Conservation (phyloP, 2,797 vertebrate genomes). For the Chaunax sp. region DNA sequence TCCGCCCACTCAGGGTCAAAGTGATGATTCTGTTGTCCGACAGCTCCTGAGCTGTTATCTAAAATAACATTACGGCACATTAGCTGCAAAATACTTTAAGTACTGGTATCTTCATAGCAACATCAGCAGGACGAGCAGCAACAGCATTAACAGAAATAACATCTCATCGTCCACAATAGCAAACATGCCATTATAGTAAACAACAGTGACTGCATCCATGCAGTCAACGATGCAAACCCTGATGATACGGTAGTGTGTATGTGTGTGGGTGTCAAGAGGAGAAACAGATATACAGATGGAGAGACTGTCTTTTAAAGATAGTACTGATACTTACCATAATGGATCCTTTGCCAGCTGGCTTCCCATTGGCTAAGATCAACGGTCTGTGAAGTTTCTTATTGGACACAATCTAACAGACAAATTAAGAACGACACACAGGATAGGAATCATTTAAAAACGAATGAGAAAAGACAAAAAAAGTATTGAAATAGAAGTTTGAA, state of each 20-base stretch:
- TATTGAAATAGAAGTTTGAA: not conserved
- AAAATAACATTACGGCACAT: conserved; percentile 59
- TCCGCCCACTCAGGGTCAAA: conserved; percentile 93
- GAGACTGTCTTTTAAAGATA: not conserved
- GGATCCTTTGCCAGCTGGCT: conserved; percentile 95
- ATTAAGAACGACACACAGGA: not conserved
- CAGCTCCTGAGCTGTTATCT: conserved; percentile 97
- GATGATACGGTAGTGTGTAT: not conserved
- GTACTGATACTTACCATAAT: conserved; percentile 85
- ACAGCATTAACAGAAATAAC: not conserved
- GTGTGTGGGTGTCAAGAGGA: conserved; percentile 4
- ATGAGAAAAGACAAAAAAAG: not conserved
- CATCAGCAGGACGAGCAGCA: conserved; percentile 7
- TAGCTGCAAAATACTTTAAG: conserved; percentile 7
- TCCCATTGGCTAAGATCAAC: conserved; percentile 92
- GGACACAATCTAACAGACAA: conserved; percentile 14
- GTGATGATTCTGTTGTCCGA: conserved; percentile 98
- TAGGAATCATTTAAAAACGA: not conserved
- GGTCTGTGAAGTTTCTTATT: conserved; percentile 58
- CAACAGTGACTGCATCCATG: not conserved
- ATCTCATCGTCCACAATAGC: not conserved
- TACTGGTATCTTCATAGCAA: conserved; percentile 10
- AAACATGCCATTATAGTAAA: conserved; percentile 9
- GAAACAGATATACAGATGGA: conserved; percentile 8
- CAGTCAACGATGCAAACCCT: not conserved